Evolutionary conservation across 2,888 invertebrate species (phyloP).

Genomic region (Auanema freiburgensis): DNA sequence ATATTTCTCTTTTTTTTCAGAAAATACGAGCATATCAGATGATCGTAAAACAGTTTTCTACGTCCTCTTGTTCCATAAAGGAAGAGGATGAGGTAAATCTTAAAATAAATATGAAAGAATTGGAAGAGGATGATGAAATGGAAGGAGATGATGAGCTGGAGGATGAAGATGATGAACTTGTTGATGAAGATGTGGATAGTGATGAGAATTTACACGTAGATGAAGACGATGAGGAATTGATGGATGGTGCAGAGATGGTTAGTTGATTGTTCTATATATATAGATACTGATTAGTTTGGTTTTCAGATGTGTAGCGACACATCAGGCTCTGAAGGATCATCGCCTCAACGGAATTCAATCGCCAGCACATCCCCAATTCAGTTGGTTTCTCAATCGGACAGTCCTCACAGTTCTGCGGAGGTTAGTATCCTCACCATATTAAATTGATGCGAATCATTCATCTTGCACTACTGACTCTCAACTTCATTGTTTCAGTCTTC

Average conservation of each 20-base stretch:
- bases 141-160: conserved; percentile 16
- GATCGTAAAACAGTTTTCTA: conserved; percentile 2
- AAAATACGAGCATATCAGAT: conserved; percentile 4
- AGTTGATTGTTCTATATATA: not conserved
- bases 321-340: conserved; percentile 9
- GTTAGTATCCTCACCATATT: not conserved
- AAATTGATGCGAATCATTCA: conserved; percentile 1
- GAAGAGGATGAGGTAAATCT: no score
- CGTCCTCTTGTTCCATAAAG: not conserved
- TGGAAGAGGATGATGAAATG: conserved; percentile 8
- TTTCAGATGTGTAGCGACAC: conserved; percentile 17
- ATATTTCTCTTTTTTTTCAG: conserved; percentile 9
- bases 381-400: conserved; percentile 7
- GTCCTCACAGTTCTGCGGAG: conserved; percentile 6
- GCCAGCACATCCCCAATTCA: conserved; percentile 13
- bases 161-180: conserved; percentile 21
- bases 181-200: conserved; percentile 28
- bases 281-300: not conserved
- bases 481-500: conserved; percentile 8
- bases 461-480: no score
- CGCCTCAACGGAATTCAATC: conserved; percentile 3
- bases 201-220: conserved; percentile 35
- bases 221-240: conserved; percentile 11
- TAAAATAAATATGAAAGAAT: conserved; percentile 14
- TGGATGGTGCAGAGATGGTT: not conserved